Base-by-base conservation (phyloP, 2,888 invertebrate species). In the Metalampra italica region DNA sequence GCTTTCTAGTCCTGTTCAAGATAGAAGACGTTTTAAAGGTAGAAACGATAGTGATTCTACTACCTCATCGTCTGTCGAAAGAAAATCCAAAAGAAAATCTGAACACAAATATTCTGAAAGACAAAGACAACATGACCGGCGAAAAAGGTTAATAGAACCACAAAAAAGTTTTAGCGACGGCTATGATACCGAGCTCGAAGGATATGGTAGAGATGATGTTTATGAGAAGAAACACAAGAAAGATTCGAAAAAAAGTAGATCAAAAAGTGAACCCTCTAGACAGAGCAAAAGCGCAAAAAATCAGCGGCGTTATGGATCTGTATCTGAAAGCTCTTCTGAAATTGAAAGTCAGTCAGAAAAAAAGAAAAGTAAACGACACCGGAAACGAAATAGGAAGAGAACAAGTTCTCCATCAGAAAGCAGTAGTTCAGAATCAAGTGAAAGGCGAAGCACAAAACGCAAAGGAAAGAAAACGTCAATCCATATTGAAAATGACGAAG, bases 121-220 rank as follows among this genome's bases (percentile, higher is more conserved):
- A 57, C 77, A n/a, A n/a, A 79, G 70, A 57, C 77, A 80, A 55
- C 71, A 75, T 39, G 80, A 82, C 49, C 74, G 82, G 39, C 67
- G 81, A 59, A 85, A 85, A 72, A 72, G 75, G 55, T 56, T 78
- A 39, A 64, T 78, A 47, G 75, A 76, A 38, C 59, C 74, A 43
- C 85, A 89, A 69, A 88, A 81, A 64, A 90, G 90, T 66, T 90
- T 90, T 62, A 90, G 90, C 64, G 90, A 90, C 62, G 90, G 90
- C 9, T 89, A 88, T 52, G 90, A 90, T 48, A 86, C 75, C 51
- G 90, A 90, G 58, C 54, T 73, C 43, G 87, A 87, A 56, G 73
- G 62, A 15, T 57, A 70, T 50, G 61, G 64, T 38, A 75, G 71
- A 59, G 64, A 71, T 47, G 64, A 66, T 36, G 62, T 68, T 12